These are phyloP conservation scores for Synodontis membranacea DNA, from an alignment of 2,113 vertebrate genomes.

Conservation along the genomic window DNA sequence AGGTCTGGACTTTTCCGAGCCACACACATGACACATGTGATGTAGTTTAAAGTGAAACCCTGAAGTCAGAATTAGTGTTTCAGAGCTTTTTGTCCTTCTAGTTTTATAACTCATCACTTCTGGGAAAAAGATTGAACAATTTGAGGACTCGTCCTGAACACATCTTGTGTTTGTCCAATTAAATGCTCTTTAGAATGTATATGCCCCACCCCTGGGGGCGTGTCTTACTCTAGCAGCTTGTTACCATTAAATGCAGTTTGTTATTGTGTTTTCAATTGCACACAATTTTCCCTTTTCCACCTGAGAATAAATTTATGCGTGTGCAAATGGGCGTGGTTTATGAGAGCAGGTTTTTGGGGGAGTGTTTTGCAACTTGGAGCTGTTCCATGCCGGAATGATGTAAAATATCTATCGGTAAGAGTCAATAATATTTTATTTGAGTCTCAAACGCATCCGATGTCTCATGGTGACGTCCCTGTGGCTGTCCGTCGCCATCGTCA, in stretches of 20 bases:
- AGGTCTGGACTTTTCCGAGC: slow-evolving; percentile 21
- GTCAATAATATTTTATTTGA: neutral
- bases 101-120: neutral
- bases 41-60: neutral
- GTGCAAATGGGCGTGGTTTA: neutral
- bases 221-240: neutral
- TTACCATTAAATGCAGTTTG: neutral
- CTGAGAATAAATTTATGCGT: neutral
- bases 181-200: neutral
- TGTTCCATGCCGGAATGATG: neutral
- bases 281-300: neutral
- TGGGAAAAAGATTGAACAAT: neutral
- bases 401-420: neutral
- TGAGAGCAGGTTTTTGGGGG: neutral
- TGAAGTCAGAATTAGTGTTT: neutral
- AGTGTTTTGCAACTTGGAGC: neutral
- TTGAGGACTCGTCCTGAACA: neutral
- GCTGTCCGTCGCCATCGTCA: neutral
- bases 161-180: neutral
- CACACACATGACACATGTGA: neutral
- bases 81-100: neutral
- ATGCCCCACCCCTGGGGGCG: neutral
- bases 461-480: neutral
- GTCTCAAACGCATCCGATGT: neutral
- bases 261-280: neutral